Evolutionary conservation across 2,113 vertebrate species (phyloP).

Genomic region (Chelonoidis abingdonii): DNA sequence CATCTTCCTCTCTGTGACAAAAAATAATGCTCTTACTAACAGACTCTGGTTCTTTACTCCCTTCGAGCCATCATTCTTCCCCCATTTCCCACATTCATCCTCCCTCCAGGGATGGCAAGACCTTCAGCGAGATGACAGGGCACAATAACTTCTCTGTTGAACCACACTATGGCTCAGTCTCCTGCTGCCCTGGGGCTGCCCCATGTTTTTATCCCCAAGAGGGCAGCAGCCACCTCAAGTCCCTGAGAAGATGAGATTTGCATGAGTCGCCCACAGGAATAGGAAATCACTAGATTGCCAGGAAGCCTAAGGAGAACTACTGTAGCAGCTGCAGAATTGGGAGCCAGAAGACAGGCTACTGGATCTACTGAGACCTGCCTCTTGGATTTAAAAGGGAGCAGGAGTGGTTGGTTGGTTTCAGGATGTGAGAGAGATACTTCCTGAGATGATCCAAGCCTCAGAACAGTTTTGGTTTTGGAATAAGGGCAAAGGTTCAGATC

Average conservation of each 20-base stretch:
- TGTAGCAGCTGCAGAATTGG: not conserved
- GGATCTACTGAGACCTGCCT: not conserved
- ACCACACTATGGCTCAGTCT: not conserved
- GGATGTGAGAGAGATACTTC: not conserved
- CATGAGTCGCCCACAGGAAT: not conserved
- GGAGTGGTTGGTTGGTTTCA: not conserved
- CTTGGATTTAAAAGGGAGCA: not conserved
- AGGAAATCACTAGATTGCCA: accelerated
- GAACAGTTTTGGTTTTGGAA: too few species aligned
- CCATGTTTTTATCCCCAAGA: not conserved
- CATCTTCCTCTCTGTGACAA: too few species aligned
- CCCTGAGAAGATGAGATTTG: not conserved
- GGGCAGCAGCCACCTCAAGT: not conserved
- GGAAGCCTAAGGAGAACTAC: not conserved
- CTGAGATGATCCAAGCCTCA: too few species aligned
- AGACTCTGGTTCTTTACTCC: too few species aligned
- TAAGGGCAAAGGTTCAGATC: too few species aligned
- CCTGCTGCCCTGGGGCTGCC: not conserved
- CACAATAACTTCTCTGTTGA: not conserved
- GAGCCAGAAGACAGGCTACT: not conserved
- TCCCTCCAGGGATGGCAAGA: not conserved
- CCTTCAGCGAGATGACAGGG: not conserved
- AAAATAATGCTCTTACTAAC: too few species aligned
- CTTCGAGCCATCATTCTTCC: too few species aligned
- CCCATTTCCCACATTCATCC: too few species aligned